A percentile compares a stretch with the other conserved stretches of the same genome.
phyloP scores from a whole-genome alignment of 2,797 vertebrate genomes.

The Macrochelys suwanniensis region DNA sequence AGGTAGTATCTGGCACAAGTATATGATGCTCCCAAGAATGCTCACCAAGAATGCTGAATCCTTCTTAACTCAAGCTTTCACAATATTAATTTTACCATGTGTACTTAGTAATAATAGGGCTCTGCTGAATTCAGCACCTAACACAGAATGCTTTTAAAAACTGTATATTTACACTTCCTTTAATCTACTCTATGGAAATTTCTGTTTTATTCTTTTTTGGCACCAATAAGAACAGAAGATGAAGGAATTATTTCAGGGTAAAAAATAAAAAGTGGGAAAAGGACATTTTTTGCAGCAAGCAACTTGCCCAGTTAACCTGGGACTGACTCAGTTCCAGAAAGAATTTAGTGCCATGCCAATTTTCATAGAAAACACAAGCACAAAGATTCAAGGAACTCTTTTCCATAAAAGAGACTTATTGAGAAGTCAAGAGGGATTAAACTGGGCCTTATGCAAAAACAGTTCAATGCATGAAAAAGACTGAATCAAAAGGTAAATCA shows the following conservation, averaged over 20 bases:
- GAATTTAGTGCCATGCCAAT: neutral
- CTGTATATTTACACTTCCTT: neutral
- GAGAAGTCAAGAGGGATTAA: neutral
- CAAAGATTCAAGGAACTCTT: neutral
- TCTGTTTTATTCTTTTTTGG: neutral
- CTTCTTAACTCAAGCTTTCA: neutral
- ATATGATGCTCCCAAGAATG: neutral
- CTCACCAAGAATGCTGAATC: neutral
- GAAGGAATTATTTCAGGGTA: neutral
- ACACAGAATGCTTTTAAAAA: neutral
- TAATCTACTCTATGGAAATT: accelerated
- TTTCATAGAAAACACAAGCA: neutral
- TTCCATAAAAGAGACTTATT: neutral
- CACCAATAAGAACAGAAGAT: neutral
- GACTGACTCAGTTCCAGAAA: neutral
- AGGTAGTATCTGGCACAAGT: neutral
- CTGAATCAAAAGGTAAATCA: neutral
- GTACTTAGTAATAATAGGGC: neutral
- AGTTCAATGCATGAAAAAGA: neutral
- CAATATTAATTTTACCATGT: neutral
- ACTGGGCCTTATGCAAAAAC: neutral
- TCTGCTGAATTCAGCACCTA: neutral
- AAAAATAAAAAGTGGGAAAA: neutral
- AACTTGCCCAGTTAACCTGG: neutral
- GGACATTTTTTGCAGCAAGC: neutral